Evolutionary conservation across 2,113 vertebrate species (phyloP).

Genomic region (Brienomyrus brachyistius): DNA sequence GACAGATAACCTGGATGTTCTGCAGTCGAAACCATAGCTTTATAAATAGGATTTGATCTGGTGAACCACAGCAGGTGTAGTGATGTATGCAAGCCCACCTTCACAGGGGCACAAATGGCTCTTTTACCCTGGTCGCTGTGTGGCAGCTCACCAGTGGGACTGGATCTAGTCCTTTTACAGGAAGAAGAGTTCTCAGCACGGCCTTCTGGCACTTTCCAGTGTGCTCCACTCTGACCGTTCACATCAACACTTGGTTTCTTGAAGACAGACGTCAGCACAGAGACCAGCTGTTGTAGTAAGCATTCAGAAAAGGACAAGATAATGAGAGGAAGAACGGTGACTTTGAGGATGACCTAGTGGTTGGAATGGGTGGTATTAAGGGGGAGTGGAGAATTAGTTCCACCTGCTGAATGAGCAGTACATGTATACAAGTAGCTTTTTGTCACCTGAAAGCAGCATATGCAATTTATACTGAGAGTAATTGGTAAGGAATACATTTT

Average conservation of each 20-base stretch:
- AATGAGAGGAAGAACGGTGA: not conserved
- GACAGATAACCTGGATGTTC: not conserved
- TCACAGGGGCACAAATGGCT: not conserved
- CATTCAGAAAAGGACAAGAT: not conserved
- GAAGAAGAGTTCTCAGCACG: constrained; percentile 48
- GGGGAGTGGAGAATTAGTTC: not conserved
- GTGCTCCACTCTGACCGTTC: constrained; percentile 56
- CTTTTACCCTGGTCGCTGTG: not conserved
- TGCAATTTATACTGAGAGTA: constrained; percentile 11
- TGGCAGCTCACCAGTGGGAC: constrained; percentile 72
- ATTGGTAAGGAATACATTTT: not conserved
- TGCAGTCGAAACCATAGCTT: not conserved
- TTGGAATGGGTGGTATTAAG: not conserved
- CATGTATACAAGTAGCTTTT: not conserved
- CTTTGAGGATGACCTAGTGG: constrained; percentile 37
- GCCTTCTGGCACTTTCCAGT: constrained; percentile 39
- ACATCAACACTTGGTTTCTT: constrained; percentile 57
- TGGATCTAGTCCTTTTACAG: constrained; percentile 66
- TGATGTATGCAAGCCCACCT: not conserved
- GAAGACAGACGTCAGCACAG: not conserved
- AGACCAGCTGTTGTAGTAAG: not conserved
- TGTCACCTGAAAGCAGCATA: constrained; percentile 26
- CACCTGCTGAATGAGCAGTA: not conserved
- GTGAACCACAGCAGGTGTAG: not conserved
- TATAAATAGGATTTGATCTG: not conserved